phyloP scores from a whole-genome alignment of 64 coral and sea anemone species.

The Actinia tenebrosa region DNA sequence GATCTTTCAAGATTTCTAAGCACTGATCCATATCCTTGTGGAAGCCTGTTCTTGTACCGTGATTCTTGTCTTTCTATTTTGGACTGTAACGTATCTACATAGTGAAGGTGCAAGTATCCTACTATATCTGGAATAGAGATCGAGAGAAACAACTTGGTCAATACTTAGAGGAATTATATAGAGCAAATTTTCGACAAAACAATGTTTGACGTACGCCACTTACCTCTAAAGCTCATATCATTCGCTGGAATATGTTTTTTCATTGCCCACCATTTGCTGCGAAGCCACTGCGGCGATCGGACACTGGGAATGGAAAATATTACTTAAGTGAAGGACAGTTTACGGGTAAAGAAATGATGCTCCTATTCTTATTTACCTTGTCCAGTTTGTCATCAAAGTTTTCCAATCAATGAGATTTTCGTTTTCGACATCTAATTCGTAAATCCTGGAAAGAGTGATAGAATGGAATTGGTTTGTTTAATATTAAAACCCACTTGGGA shows the following conservation, averaged over 20 bases:
- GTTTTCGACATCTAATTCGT: constrained; percentile 72
- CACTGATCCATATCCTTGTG: constrained; percentile 13
- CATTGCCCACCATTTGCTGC: constrained; percentile 97
- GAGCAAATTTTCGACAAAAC: too few species aligned
- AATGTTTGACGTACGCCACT: not conserved
- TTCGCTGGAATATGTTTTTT: constrained; percentile 90
- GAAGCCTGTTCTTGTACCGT: constrained; percentile 54
- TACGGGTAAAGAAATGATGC: too few species aligned
- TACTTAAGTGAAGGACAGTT: too few species aligned
- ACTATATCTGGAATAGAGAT: constrained; percentile 31
- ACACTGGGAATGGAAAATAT: constrained; percentile 33
- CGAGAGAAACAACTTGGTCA: not conserved
- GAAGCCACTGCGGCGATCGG: constrained; percentile 91
- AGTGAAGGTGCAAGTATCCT: constrained; percentile 62
- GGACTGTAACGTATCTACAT: constrained; percentile 69
- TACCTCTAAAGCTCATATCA: constrained; percentile 59
- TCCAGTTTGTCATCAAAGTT: constrained; percentile 74
- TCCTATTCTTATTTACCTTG: constrained; percentile 25
- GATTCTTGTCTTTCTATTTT: constrained; percentile 90
- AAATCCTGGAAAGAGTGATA: constrained; percentile 47
- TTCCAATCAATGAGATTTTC: constrained; percentile 91
- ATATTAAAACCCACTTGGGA: too few species aligned
- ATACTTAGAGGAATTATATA: too few species aligned
- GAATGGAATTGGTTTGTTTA: too few species aligned
- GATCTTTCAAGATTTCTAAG: constrained; percentile 21